phyloP scores from a whole-genome alignment of 2,797 vertebrate species.

The Crenuchus spilurus region DNA sequence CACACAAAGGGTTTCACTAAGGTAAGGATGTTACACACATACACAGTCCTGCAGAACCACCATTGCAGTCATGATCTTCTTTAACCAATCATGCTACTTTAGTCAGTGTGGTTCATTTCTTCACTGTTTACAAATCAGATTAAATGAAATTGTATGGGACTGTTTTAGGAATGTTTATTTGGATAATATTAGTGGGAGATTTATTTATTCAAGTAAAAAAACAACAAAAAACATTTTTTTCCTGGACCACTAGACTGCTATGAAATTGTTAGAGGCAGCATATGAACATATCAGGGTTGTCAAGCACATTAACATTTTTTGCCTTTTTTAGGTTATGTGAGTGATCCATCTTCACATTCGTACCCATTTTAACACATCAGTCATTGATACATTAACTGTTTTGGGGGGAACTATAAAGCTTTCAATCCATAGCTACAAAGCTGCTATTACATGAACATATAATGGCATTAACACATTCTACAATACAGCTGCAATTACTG shows the following conservation, averaged over 20 bases:
- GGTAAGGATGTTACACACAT: conserved; percentile 63
- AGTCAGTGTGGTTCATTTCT: conserved; percentile 3
- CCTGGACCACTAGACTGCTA: conserved; percentile 29
- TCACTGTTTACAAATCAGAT: conserved; percentile 1
- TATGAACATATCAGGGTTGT: conserved; percentile 66
- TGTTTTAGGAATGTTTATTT: conserved; percentile 52
- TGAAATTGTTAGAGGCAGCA: conserved; percentile 39
- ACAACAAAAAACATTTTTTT: conserved; percentile 32
- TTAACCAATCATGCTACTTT: conserved; percentile 56
- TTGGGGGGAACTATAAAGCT: conserved; percentile 11
- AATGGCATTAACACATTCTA: conserved; percentile 31
- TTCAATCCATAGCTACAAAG: conserved; percentile 10
- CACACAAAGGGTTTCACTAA: conserved; percentile 44
- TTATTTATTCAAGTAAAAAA: conserved; percentile 6
- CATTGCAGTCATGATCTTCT: conserved; percentile 50
- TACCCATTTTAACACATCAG: neutral
- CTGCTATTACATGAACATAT: conserved; percentile 27
- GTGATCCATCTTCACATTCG: neutral
- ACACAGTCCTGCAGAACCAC: neutral
- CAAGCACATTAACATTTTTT: conserved; percentile 69
- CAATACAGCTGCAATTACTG: neutral
- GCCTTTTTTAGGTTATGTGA: neutral
- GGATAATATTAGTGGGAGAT: conserved; percentile 5
- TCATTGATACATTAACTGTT: neutral
- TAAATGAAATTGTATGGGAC: conserved; percentile 29